These are phyloP conservation scores for Loriculus beryllinus DNA, from an alignment of 2,797 vertebrate genomes.

Conservation along the genomic window DNA sequence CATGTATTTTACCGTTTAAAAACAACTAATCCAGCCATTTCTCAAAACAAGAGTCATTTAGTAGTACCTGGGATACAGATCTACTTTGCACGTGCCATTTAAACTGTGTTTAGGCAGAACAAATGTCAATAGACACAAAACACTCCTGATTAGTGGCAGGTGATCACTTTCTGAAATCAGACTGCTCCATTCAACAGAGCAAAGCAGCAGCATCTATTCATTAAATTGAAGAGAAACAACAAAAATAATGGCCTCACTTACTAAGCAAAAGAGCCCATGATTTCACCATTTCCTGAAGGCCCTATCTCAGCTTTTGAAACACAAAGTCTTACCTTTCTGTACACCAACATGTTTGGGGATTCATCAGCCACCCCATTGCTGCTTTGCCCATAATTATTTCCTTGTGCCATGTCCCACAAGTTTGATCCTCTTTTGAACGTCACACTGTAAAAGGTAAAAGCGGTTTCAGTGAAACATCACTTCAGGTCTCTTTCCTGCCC, in stretches of 20 bases:
- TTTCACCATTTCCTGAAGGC: not conserved
- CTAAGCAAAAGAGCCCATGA: not conserved
- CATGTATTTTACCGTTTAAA: not conserved
- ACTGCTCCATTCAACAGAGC: not conserved
- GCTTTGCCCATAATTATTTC: slow-evolving; percentile 90
- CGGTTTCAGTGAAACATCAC: not conserved
- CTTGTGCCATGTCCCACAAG: slow-evolving; percentile 91
- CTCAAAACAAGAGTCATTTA: not conserved
- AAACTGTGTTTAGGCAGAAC: not conserved
- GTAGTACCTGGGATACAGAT: not conserved
- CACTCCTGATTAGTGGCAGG: not conserved
- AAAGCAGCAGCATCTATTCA: not conserved
- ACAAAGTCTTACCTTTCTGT: slow-evolving; percentile 89
- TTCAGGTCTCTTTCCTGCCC: not conserved
- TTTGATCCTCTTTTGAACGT: slow-evolving; percentile 55
- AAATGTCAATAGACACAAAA: not conserved
- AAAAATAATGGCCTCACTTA: not conserved
- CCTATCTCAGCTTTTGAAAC: not conserved
- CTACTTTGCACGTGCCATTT: not conserved
- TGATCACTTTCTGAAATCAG: not conserved
- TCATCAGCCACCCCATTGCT: slow-evolving; percentile 93
- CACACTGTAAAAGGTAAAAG: slow-evolving; percentile 72
- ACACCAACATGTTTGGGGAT: slow-evolving; percentile 96
- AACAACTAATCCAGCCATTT: not conserved
- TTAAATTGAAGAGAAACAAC: not conserved